Conservation (phyloP, 2,797 vertebrate genomes). For the Spinibarbus caldwelli region DNA sequence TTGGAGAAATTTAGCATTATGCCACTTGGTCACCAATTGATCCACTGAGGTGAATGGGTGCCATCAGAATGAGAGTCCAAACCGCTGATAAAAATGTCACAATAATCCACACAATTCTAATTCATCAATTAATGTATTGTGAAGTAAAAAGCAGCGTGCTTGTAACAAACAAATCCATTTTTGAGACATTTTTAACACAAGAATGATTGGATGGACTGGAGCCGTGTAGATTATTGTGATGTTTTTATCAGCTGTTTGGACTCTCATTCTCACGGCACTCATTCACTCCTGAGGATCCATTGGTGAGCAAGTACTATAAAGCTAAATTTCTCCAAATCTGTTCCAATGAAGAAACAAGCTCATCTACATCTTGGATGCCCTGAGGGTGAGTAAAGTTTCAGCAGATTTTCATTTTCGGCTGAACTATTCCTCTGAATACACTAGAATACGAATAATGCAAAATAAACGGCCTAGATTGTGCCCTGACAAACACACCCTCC, state of each 20-base stretch:
- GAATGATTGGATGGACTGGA: not conserved
- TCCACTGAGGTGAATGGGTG: not conserved
- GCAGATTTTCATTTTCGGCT: not conserved
- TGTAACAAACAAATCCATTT: not conserved
- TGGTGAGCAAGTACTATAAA: too few relatives aligned
- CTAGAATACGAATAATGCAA: not conserved
- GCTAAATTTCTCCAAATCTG: not conserved
- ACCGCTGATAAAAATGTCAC: not conserved
- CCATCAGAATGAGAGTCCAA: not conserved
- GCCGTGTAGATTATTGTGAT: not conserved
- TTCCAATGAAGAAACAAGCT: not conserved
- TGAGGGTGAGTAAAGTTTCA: not conserved
- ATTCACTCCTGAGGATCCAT: too few relatives aligned
- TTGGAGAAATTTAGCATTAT: too few relatives aligned
- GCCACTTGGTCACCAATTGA: too few relatives aligned
- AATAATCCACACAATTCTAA: not conserved
- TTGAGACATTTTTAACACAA: not conserved
- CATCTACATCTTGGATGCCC: not conserved
- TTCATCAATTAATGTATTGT: not conserved
- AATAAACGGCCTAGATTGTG: not conserved
- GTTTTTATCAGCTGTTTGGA: not conserved
- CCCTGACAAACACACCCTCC: not conserved
- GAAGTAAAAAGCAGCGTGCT: too few relatives aligned
- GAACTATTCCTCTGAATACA: not conserved
- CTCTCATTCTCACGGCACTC: not conserved